phyloP scores from a whole-genome alignment of 2,797 vertebrate genomes.

The Gymnothorax javanicus region DNA sequence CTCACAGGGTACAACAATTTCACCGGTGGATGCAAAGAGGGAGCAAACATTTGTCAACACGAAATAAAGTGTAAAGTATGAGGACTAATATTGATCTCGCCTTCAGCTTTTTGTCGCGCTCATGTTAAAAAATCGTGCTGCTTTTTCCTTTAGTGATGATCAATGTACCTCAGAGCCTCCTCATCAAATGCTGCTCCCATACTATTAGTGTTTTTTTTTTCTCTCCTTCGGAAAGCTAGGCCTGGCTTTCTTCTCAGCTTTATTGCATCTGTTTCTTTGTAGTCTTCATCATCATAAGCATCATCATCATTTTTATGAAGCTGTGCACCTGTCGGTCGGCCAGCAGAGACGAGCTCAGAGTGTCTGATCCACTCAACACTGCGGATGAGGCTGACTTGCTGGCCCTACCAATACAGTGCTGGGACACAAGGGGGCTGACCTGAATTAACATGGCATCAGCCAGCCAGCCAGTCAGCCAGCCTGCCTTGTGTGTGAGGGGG shows the following conservation, averaged over 20 bases:
- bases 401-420: background rate
- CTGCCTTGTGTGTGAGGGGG: no score
- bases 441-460: background rate
- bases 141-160: slow-evolving; percentile 52
- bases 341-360: background rate
- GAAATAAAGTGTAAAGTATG: slow-evolving; percentile 67
- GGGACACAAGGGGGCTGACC: background rate
- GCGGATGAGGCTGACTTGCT: background rate
- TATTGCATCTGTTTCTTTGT: background rate
- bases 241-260: background rate
- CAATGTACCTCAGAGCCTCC: slow-evolving; percentile 45
- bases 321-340: background rate
- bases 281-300: slow-evolving; percentile 2
- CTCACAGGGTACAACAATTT: slow-evolving; percentile 29
- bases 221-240: background rate
- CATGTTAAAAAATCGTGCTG: slow-evolving; percentile 43
- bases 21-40: slow-evolving; percentile 38
- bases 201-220: background rate
- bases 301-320: background rate
- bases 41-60: slow-evolving; percentile 66
- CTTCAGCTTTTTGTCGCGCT: slow-evolving; percentile 40
- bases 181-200: background rate
- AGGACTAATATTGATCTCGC: slow-evolving; percentile 64
- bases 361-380: background rate
- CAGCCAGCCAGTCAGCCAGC: slow-evolving; percentile 42